Evolutionary conservation across 2,797 vertebrate genomes (phyloP), one percentile per base, ranked within the genome.

Genomic region (Macrochelys suwanniensis): DNA sequence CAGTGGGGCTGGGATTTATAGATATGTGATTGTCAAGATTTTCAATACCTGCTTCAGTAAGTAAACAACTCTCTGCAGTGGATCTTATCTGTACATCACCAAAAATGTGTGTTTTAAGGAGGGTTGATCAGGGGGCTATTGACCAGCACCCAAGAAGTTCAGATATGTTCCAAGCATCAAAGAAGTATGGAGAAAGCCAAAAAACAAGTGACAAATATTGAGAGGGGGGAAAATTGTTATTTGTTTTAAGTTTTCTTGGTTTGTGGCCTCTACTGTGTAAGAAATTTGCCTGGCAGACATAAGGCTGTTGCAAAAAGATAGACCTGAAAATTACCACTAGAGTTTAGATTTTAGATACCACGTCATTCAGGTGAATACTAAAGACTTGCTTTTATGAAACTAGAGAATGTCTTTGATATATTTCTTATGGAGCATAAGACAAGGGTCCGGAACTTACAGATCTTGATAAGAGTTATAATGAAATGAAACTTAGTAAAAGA

Each of bases 381-480:
- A 85, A 84, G 5, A 88, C 1, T 8, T 91, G 33, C 3, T 31
- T 83, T 86, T 76, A 8, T 65, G 54, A 92, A 61, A 82, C 16
- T 77, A 2, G 10, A 74, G 37, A 9, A 37, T 85, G 21, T 90
- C 77, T 89, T 33, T 3, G 26, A 90, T 49, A 21, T 2, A 56
- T 76, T 94, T 88, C 45, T 76, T 21, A 2, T 86, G 76, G 56
- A 49, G 86, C 59, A 47, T 1, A 82, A 26, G 47, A 80, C 68
- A 47, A 90, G 74, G 76, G 42, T 49, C 94, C 28, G 25, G 45
- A 94, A 87, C 76, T 93, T 90, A 33, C 11, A 86, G 37, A 59
- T 28, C 49, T 88, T 90, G 90, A 61, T 86, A 94, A 88, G 45
- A 86, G 12, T 82, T n/a, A 28, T 25, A 94, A 90, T 90, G 49